Evolutionary conservation across 92 coral and sea anemone genomes (phyloP).

Genomic region (Parazoanthus swiftii): DNA sequence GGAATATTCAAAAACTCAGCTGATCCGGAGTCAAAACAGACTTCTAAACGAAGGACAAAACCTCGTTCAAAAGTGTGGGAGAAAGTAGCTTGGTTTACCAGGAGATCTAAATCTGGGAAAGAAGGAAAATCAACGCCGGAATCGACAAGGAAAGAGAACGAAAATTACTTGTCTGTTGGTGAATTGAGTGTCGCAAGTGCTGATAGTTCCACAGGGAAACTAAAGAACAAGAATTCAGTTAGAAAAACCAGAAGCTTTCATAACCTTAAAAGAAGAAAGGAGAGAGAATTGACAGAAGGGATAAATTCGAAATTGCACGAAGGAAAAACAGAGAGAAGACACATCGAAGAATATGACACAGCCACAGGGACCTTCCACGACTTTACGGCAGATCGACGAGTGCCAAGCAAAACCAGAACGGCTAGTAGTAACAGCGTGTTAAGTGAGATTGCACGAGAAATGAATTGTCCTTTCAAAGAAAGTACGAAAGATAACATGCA

Average conservation of each 20-base stretch:
- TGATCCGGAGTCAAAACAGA: constrained; percentile 36
- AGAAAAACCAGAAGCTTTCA: constrained; percentile 66
- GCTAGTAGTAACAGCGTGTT: constrained; percentile 51
- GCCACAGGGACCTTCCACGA: constrained; percentile 96
- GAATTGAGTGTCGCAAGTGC: neutral
- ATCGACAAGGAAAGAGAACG: constrained; percentile 39
- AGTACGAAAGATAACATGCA: constrained; percentile 43
- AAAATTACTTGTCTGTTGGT: neutral
- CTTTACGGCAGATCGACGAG: constrained; percentile 62
- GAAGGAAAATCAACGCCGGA: constrained; percentile 53
- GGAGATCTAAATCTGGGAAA: constrained; percentile 66
- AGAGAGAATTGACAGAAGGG: constrained; percentile 43
- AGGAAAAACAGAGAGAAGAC: constrained; percentile 41
- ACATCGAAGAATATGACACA: constrained; percentile 55
- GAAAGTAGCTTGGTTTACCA: constrained; percentile 92
- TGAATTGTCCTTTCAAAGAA: constrained; percentile 51
- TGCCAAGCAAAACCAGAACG: constrained; percentile 16
- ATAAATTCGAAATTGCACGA: constrained; percentile 36
- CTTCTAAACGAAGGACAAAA: constrained; percentile 64
- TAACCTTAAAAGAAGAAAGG: constrained; percentile 68
- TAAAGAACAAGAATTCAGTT: constrained; percentile 51
- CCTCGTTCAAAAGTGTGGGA: constrained; percentile 91
- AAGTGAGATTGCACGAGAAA: constrained; percentile 74
- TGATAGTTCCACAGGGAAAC: constrained; percentile 29
- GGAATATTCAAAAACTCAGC: neutral